phyloP scores from a whole-genome alignment of 2,888 invertebrate genomes.

The Platerodrilus igneus region DNA sequence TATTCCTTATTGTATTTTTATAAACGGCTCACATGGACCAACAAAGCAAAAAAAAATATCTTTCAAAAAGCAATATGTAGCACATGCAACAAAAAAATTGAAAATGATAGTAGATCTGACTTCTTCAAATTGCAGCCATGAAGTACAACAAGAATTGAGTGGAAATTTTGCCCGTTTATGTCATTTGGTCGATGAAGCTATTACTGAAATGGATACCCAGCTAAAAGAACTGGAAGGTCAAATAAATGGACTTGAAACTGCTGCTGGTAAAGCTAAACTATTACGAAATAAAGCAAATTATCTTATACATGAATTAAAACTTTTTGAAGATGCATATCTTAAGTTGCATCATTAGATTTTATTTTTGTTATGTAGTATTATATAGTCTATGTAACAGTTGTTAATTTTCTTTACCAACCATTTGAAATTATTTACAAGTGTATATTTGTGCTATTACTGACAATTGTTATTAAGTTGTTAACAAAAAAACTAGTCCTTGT shows the following conservation, averaged over 20 bases:
- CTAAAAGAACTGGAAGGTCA: constrained; percentile 70
- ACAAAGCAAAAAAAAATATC: constrained; percentile 88
- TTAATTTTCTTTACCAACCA: too few relatives aligned
- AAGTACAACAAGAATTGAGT: constrained; percentile 79
- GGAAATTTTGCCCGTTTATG: constrained; percentile 92
- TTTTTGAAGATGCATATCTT: constrained; percentile 87
- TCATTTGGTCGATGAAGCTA: constrained; percentile 87
- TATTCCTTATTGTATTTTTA: constrained; percentile 92
- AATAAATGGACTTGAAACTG: constrained; percentile 69
- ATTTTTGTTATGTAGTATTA: constrained; percentile 3
- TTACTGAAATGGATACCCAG: constrained; percentile 80
- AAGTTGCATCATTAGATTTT: constrained; percentile 36
- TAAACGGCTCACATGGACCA: constrained; percentile 97
- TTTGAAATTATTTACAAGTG: too few relatives aligned
- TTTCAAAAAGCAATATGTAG: constrained; percentile 93
- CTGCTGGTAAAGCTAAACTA: constrained; percentile 74
- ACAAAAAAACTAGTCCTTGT: too few relatives aligned
- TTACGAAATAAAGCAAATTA: constrained; percentile 92
- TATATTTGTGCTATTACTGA: too few relatives aligned
- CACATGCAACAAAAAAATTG: constrained; percentile 88
- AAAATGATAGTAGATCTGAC: constrained; percentile 93
- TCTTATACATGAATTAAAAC: constrained; percentile 82
- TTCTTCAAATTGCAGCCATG: constrained; percentile 95
- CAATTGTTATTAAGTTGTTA: too few relatives aligned
- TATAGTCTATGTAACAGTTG: too few relatives aligned